A percentile compares a stretch with the other conserved stretches of the same genome.
phyloP scores from a whole-genome alignment of 2,113 vertebrate species.

The Sclerurus mexicanus region DNA sequence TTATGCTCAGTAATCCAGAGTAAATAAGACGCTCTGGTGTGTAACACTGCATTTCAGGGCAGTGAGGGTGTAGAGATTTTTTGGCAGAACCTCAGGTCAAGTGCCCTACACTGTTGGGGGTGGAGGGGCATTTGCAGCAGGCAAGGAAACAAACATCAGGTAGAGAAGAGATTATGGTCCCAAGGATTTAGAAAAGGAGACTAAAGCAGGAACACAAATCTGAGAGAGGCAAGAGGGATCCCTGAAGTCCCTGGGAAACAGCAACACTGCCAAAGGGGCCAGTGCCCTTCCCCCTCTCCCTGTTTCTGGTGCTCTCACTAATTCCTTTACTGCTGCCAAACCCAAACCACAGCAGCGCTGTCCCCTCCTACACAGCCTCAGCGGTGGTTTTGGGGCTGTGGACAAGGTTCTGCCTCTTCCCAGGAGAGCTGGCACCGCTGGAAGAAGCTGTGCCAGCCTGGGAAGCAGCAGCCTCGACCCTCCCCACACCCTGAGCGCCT shows the following conservation, averaged over 20 bases:
- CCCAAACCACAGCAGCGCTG: conserved; percentile 19
- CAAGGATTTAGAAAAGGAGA: background rate
- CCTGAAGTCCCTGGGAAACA: background rate
- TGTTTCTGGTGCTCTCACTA: background rate
- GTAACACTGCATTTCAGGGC: background rate
- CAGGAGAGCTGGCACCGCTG: background rate
- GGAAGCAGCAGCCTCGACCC: background rate
- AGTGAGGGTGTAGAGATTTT: background rate
- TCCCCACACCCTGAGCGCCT: background rate
- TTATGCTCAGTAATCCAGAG: background rate
- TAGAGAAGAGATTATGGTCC: accelerated
- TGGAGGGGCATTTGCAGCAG: background rate
- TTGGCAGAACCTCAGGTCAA: background rate
- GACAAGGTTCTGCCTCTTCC: background rate
- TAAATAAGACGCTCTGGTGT: background rate
- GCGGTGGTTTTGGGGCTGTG: background rate
- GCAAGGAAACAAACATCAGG: background rate
- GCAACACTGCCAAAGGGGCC: background rate
- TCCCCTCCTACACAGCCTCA: conserved; percentile 25
- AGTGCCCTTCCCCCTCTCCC: background rate
- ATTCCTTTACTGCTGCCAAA: background rate
- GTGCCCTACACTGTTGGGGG: accelerated
- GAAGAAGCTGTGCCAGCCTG: background rate
- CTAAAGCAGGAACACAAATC: background rate
- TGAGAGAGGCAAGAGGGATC: background rate